Evolutionary conservation across 2,113 vertebrate genomes (phyloP), one percentile per base, ranked within the genome.

Genomic region (Hippoglossus stenolepis): DNA sequence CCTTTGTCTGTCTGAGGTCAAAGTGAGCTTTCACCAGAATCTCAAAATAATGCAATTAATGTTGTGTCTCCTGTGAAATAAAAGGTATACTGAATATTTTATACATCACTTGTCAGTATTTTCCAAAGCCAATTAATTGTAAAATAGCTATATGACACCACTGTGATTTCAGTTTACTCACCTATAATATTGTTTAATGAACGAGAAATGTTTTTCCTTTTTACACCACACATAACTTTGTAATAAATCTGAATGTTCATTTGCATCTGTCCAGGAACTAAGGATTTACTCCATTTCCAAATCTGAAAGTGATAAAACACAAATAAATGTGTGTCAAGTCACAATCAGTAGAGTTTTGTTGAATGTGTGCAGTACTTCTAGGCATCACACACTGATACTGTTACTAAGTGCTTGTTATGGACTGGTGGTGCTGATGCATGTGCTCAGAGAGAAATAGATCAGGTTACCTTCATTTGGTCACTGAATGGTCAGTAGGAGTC

Each of bases 371-470:
- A 43, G 11, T 43, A 38, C 35, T 8, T 43, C 40, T 43, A 12
- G 11, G 2, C 2, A 43, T 43, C 10, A 43, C 3, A 13, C 12
- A 43, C 10, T 43, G 12, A 43, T 43, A 43, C 40, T 43, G 40
- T 43, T 43, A 43, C 40, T 43, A 3, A 40, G 40, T 35, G n/a
- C 35, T 66, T 9, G 15, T 13, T 40, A 40, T 40, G 21, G 54
- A 21, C n/a, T 17, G 40, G 51, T 21, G 17, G 20, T 23, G 81
- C 85, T 85, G 68, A 56, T 73, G 56, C 64, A 65, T 31, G 69
- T 53, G 58, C 72, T 86, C 71, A 38, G 78, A 87, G 58, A 87
- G 80, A 90, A 83, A 80, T 56, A 77, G 64, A 75, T 84, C 54
- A 28, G 61, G 75, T 84, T 83, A 75, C 83, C 82, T 77, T 71